Evolutionary conservation across 2,113 vertebrate species (phyloP), one percentile per base, ranked within the genome.

Genomic region (Tenebrosternarchus preto): DNA sequence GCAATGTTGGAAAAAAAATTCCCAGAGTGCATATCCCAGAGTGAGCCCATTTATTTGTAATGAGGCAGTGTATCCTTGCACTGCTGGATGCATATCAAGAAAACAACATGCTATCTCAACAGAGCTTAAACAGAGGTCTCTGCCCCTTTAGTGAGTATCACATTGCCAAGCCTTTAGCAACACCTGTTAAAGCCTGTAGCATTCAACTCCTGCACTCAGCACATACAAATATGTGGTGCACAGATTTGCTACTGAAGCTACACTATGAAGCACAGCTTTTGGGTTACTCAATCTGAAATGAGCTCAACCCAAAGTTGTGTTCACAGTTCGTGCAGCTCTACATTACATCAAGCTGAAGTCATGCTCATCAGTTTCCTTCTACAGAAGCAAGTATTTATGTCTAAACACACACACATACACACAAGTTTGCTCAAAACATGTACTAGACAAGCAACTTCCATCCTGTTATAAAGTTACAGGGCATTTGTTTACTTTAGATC

Each of bases 101-200:
- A 69, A 80, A 80, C 73, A 73, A 56, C 17, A 46, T n/a, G 33
- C 27, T 20, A 50, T 77, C 82, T 84, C 73, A 73, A 8, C 24
- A 73, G 78, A 73, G 55, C 77, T 84, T 72, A 76, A 80, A 76
- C 59, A 69, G 68, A 80, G 1, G 25, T 76, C 43, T 75, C 20
- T 8, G 22, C 31, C 24, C 67, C 16, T 69, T 73, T 56, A 39
- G 36, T 39, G 33, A 0, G 68, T 84, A 71, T 80, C 78, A 68
- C 39, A 73, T 84, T 66, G 72, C 64, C 46, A 79, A 75, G 24
- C 29, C 81, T 73, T 74, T 56, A 59, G 61, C 63, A 60, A 68
- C 81, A 86, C 76, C 80, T 86, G 84, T 83, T 74, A 50, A 77
- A 43, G 8, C 57, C 55, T 59, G n/a, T 82, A 76, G 61, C 68